Evolutionary conservation across 1,140 invertebrate genomes (phyloP), one percentile per base, ranked within the genome.

Genomic region (Chymomyza costata): DNA sequence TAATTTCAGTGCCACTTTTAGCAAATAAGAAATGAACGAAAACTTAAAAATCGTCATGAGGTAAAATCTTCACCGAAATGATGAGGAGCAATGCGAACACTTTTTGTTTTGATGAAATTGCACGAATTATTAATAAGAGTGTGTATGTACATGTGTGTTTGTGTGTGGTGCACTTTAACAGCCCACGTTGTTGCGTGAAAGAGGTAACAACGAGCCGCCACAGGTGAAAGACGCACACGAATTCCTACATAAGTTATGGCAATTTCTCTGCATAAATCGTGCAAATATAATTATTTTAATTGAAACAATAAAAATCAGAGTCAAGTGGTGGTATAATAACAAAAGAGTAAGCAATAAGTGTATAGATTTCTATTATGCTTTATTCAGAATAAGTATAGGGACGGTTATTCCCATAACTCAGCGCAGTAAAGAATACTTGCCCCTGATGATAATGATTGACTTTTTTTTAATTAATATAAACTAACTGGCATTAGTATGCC

Each of bases 1-100:
- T 64, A 73, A 60, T 74, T 74, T 59, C 47, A 58, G 8, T 3
- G 11, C 6, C 32, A 34, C 8, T 10, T 34, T 28, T 34, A 3
- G 32, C 8, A 34, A 34, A 34, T 34, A 34, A 34, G 8, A 34
- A 34, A 13, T 13, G 13, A 34, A 13, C 13, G 32, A 34, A 34
- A 34, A 34, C 6, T n/a, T n/a, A 34, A 34, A 10, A 34, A 25
- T 25, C 21, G 21, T 25, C 21, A 25, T 25, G 21, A 5, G 8
- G 21, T 13, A 14, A 34, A 34, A 34, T 34, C 32, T n/a, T n/a
- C 8, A 34, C 3, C 6, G n/a, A 34, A 34, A 34, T 34, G 3
- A 13, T 25, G 21, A 25, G n/a, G 21, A 25, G 21, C 21, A 25
- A 8, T 25, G 21, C 21, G 8, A 25, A 25, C 3, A 25, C 3